Evolutionary conservation across 2,888 invertebrate genomes (phyloP), one percentile per base, ranked within the genome.

Genomic region (Yponomeuta plumbellus): DNA sequence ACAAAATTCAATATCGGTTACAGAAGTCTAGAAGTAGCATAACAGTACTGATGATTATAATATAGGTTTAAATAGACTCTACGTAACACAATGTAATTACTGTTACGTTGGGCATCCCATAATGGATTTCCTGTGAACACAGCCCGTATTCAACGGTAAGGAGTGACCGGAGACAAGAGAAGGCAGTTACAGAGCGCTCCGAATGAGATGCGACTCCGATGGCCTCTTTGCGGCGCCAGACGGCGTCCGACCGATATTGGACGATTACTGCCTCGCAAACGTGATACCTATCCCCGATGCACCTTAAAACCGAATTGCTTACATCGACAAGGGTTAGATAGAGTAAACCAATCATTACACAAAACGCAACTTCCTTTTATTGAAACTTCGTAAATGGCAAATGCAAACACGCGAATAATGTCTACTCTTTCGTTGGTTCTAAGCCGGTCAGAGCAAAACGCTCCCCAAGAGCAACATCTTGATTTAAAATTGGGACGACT

Each of bases 171-270:
- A 68, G 65, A 70, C 22, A 22, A 22, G 39, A 70, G 68, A 68
- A 71, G 77, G 73, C 75, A 76, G 8, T n/a, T 75, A 80, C 75
- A 77, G 75, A 73, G 77, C 74, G 69, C 66, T 71, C 72, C 70
- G 74, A 76, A 80, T 76, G 76, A 73, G 78, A 80, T 77, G 78
- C 75, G 77, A 73, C 80, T 73, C 76, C 69, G 78, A 84, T 80
- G 82, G 83, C 79, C 80, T 81, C 80, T 82, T 78, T 80, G 85
- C 76, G 84, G 76, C 85, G 69, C 77, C 72, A 74, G 71, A 73
- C 72, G 74, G 78, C 77, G 78, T 83, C 23, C 34, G 17, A 62
- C 72, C 74, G 77, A 80, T 80, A 85, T 83, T 81, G 80, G 76
- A 76, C 80, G 72, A 76, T 75, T 70, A 72, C 69, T 70, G 74